Evolutionary conservation across 2,888 invertebrate species (phyloP), one percentile per base, ranked within the genome.

Genomic region (Crossocerus cetratus): DNA sequence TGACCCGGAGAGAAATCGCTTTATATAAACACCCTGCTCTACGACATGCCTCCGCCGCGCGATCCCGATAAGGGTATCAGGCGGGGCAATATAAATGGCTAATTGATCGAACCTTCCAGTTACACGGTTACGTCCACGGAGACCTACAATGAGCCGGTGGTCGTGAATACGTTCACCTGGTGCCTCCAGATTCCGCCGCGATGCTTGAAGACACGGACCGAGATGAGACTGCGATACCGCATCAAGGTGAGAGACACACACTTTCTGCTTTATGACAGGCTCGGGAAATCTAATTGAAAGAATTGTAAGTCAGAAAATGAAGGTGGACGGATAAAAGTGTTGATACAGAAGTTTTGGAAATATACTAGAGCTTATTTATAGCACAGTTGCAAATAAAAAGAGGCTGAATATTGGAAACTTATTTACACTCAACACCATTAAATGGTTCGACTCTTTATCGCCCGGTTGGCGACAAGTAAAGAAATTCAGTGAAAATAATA

Each of bases 101-200:
- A 76, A 82, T 81, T 59, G 74, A 82, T 69, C 66, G 49, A 71
- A 73, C 61, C 43, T 80, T 80, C 18, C 75, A 95, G 95, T 80
- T 95, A 94, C 90, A 93, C 93, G 72, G 93, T 93, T 80, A 93
- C 94, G 21, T 92, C 93, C 72, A 91, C 92, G 65, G 93, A 93
- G 66, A 92, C 92, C 80, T 93, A 93, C 82, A 92, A 93, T 45
- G 94, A 95, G 70, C 94, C 94, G 61, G 94, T 94, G 88, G 91
- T 91, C 69, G 93, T 95, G 60, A 92, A 95, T 74, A 94, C 94
- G 1, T 95, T 94, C 87, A 93, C 93, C 81, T 96, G 96, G 96
- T 96, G 96, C 86, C 90, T 95, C 85, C 93, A 94, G 74, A 92
- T 96, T 85, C 96, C 96, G 4, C 96, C 96, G n/a, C 91, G 96